Conservation (phyloP, 1,140 invertebrate genomes). For the Diorhabda sublineata region DNA sequence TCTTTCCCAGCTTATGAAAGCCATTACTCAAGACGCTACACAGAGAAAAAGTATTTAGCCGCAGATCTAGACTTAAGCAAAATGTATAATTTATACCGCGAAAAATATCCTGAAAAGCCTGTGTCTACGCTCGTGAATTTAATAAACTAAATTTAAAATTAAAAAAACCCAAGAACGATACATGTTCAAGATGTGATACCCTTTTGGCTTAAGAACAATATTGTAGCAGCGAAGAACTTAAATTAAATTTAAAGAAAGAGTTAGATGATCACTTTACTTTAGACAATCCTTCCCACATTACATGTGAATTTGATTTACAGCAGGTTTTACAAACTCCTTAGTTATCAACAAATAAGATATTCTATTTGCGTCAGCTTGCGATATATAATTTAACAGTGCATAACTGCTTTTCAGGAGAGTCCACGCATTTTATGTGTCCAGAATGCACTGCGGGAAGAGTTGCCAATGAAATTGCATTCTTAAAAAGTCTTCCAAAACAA, state of each 20-base stretch:
- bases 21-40: background rate
- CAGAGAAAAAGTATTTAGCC: background rate
- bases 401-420: background rate
- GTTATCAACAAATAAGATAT: background rate
- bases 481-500: background rate
- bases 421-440: background rate
- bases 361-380: background rate
- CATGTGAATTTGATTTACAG: conserved; percentile 3
- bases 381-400: background rate
- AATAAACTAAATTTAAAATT: background rate
- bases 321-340: background rate
- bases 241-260: background rate
- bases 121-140: background rate
- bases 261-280: background rate
- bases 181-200: background rate
- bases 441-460: background rate
- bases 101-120: background rate
- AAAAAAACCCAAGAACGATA: background rate
- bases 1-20: background rate
- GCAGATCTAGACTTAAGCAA: background rate
- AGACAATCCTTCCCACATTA: background rate
- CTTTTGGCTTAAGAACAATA: background rate
- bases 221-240: background rate
- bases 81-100: background rate
- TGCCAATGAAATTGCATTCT: background rate